A percentile compares a stretch with the other conserved stretches of the same genome.
phyloP scores from a whole-genome alignment of 2,888 invertebrate genomes.

The Rotaria socialis region DNA sequence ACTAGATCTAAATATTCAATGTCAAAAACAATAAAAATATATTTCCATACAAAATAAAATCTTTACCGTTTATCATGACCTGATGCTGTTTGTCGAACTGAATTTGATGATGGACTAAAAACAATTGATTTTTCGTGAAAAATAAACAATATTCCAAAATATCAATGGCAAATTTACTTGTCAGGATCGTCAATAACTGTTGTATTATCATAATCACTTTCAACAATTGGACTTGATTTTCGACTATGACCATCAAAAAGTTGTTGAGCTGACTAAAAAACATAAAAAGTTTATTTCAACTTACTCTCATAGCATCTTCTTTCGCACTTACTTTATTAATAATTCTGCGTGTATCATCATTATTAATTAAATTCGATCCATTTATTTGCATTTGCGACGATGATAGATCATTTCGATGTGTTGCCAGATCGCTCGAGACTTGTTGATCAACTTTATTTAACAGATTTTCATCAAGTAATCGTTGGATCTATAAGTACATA shows the following conservation, averaged over 20 bases:
- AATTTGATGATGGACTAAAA: background rate
- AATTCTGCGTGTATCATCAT: background rate
- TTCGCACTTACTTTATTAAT: background rate
- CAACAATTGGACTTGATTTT: constrained; percentile 33
- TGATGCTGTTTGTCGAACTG: background rate
- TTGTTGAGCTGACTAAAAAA: background rate
- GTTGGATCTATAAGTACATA: background rate
- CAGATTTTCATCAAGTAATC: constrained; percentile 20
- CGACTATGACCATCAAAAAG: constrained; percentile 21
- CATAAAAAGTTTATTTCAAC: too few relatives aligned
- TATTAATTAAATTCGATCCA: background rate
- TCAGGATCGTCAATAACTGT: constrained; percentile 11
- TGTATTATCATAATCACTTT: constrained; percentile 36
- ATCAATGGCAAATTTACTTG: background rate
- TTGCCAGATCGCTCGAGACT: background rate
- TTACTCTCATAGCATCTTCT: too few relatives aligned
- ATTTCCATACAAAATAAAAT: too few relatives aligned
- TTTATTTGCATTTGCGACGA: background rate
- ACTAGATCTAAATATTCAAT: background rate
- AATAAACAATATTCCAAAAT: background rate
- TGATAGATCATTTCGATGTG: background rate
- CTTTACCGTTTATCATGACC: background rate
- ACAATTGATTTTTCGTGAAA: background rate
- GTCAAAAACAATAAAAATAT: background rate
- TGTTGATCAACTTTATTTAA: constrained; percentile 17